Evolutionary conservation across 2,888 invertebrate genomes (phyloP).

Genomic region (Thelaira solivaga): DNA sequence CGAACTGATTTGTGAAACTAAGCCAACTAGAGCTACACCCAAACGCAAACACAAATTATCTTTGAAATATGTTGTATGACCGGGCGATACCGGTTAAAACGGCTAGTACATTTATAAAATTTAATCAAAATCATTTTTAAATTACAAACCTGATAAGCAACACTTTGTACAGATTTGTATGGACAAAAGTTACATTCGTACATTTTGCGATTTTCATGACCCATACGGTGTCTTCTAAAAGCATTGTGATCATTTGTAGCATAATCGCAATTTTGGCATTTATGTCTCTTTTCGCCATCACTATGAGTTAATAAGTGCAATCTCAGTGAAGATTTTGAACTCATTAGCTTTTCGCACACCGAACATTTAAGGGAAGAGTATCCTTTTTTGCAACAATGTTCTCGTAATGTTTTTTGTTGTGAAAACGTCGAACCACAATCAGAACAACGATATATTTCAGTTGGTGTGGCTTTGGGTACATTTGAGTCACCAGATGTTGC

Average conservation of each 20-base stretch:
- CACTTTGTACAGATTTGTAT: slow-evolving; percentile 89
- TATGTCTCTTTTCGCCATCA: slow-evolving; percentile 79
- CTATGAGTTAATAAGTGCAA: slow-evolving; percentile 78
- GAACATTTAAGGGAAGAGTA: slow-evolving; percentile 78
- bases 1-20: too few species aligned
- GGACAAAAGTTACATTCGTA: slow-evolving; percentile 89
- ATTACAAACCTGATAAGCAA: slow-evolving; percentile 81
- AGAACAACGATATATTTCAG: slow-evolving; percentile 76
- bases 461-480: slow-evolving; percentile 3
- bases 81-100: too few species aligned
- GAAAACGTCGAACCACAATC: slow-evolving; percentile 74
- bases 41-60: too few species aligned
- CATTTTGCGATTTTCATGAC: slow-evolving; percentile 83
- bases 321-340: slow-evolving; percentile 78
- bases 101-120: too few species aligned
- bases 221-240: slow-evolving; percentile 84
- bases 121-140: neutral
- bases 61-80: too few species aligned
- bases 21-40: too few species aligned
- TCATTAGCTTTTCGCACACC: slow-evolving; percentile 70
- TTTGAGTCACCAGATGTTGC: slow-evolving; percentile 50
- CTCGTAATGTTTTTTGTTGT: slow-evolving; percentile 76
- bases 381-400: slow-evolving; percentile 79
- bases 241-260: slow-evolving; percentile 89
- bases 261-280: slow-evolving; percentile 85